A percentile compares a stretch with the other conserved stretches of the same genome.
Conservation (phyloP, 2,888 invertebrate genomes). For the Sicus ferrugineus region DNA sequence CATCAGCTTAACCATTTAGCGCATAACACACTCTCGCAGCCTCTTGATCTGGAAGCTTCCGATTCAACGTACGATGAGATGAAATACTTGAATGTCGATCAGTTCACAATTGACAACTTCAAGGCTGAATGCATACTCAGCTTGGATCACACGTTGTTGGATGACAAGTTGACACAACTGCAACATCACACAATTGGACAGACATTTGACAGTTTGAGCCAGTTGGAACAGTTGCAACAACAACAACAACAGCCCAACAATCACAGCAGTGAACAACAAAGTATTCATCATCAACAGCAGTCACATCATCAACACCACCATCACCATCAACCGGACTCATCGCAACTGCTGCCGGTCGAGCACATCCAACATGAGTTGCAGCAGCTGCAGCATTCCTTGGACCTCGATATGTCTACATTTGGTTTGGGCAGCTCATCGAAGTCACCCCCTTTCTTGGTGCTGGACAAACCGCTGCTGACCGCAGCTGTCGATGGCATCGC, state of each 20-base stretch:
- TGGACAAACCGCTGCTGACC: slow-evolving; percentile 61
- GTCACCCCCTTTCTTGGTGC: slow-evolving; percentile 57
- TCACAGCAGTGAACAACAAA: slow-evolving; percentile 29
- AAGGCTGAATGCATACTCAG: slow-evolving; percentile 64
- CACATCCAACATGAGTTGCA: slow-evolving; percentile 35
- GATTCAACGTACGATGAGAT: slow-evolving; percentile 63
- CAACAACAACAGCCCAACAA: slow-evolving; percentile 35
- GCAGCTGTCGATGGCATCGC: slow-evolving; percentile 61
- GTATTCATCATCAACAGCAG: slow-evolving; percentile 38
- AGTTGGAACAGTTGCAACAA: slow-evolving; percentile 32
- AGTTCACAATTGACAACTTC: slow-evolving; percentile 64
- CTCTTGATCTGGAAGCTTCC: slow-evolving; percentile 26
- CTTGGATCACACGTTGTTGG: slow-evolving; percentile 61
- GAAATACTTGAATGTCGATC: slow-evolving; percentile 64
- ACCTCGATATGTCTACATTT: slow-evolving; percentile 51
- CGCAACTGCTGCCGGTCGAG: slow-evolving; percentile 1
- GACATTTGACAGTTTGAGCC: slow-evolving; percentile 7
- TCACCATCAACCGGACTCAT: slow-evolving; percentile 30
- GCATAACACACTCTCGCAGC: slow-evolving; percentile 9
- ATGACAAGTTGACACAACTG: slow-evolving; percentile 45
- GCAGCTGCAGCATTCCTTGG: slow-evolving; percentile 45
- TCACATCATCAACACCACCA: slow-evolving; percentile 31
- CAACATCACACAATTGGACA: slow-evolving; percentile 22
- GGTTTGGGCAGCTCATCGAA: slow-evolving; percentile 51
- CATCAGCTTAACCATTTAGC: slow-evolving; percentile 32